Percentiles rank a stretch among this genome's conserved stretches.
Conservation (phyloP, 2,797 vertebrate genomes). For the Chaetodon trifasciatus region DNA sequence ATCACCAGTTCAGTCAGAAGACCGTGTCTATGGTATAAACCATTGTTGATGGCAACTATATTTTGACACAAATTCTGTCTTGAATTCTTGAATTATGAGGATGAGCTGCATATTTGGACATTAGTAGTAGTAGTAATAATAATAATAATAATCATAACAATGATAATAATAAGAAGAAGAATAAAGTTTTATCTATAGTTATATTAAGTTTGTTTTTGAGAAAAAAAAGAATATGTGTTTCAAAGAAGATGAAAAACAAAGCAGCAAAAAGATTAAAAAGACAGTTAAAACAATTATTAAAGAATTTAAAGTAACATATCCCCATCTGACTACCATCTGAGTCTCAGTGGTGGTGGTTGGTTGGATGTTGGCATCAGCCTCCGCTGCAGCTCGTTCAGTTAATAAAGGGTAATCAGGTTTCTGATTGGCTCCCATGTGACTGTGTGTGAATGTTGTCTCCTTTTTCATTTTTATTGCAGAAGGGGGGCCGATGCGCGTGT, state of each 20-base stretch:
- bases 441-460: not conserved
- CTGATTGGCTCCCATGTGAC: not conserved
- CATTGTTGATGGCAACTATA: not conserved
- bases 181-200: too few species aligned
- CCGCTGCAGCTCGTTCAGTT: not conserved
- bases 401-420: not conserved
- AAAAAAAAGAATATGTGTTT: not conserved
- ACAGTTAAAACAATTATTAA: not conserved
- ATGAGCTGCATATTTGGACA: too few species aligned
- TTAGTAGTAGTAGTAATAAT: too few species aligned
- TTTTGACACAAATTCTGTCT: not conserved
- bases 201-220: too few species aligned
- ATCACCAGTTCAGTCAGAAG: not conserved
- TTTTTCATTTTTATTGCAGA: constrained; percentile 1
- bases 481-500: not conserved
- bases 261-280: not conserved
- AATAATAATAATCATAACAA: too few species aligned
- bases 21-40: not conserved
- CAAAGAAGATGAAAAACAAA: not conserved
- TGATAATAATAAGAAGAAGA: too few species aligned
- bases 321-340: too few species aligned
- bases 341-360: not conserved
- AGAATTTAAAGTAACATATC: not conserved
- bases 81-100: not conserved
- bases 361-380: not conserved